Conservation (phyloP, 2,113 vertebrate species). For the Datnioides undecimradiatus region DNA sequence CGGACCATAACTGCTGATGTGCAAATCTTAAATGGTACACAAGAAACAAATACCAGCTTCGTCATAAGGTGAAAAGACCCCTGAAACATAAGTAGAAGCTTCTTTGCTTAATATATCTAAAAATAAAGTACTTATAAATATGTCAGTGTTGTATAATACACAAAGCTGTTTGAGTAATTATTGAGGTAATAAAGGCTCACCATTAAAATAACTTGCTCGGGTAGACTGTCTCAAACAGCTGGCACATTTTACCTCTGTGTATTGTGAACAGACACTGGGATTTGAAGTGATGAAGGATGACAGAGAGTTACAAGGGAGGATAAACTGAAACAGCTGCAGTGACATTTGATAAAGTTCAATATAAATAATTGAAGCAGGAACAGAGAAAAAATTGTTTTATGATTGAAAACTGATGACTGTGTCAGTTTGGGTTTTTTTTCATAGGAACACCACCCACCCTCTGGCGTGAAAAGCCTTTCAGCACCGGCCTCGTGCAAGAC, state of each 20-base stretch:
- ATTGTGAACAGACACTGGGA: neutral
- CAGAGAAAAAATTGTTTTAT: neutral
- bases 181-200: slow-evolving; percentile 25
- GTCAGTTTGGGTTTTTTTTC: neutral
- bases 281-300: neutral
- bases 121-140: slow-evolving; percentile 42
- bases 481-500: neutral
- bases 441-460: neutral
- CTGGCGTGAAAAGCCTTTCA: slow-evolving; percentile 37
- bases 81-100: slow-evolving; percentile 39
- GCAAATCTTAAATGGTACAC: slow-evolving; percentile 26
- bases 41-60: slow-evolving; percentile 24
- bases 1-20: slow-evolving; percentile 4
- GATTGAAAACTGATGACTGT: neutral
- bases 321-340: neutral
- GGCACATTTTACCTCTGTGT: slow-evolving; percentile 12
- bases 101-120: slow-evolving; percentile 17
- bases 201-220: slow-evolving; percentile 52
- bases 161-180: slow-evolving; percentile 33
- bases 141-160: slow-evolving; percentile 30
- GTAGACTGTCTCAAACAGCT: neutral
- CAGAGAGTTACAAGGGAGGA: neutral
- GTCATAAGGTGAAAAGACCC: slow-evolving; percentile 10
- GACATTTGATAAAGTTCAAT: neutral
- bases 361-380: neutral